phyloP scores from a whole-genome alignment of 1,140 invertebrate genomes.

The Cherax quadricarinatus region DNA sequence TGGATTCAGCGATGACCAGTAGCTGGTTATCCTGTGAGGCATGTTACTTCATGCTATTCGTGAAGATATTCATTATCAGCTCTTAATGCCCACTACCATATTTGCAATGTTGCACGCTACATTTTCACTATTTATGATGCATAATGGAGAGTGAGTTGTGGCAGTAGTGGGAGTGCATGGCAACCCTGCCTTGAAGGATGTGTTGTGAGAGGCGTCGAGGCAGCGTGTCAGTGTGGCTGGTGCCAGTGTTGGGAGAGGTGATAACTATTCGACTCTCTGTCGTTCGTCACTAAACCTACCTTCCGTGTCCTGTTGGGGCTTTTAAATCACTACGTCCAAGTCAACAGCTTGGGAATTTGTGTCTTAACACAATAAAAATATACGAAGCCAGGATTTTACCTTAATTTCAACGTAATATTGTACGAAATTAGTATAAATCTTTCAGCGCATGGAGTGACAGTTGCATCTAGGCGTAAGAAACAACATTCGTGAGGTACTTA shows the following conservation, averaged over 20 bases:
- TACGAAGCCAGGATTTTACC: background rate
- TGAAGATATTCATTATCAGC: no score
- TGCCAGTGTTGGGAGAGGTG: slow-evolving; percentile 5
- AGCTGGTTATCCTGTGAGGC: no score
- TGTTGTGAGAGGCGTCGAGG: background rate
- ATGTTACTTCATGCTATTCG: no score
- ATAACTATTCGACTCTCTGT: background rate
- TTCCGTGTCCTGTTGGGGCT: background rate
- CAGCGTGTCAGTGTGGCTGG: slow-evolving; percentile 15
- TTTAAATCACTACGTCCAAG: background rate
- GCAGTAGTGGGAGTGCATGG: background rate
- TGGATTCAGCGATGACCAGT: no score
- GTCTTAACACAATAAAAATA: background rate
- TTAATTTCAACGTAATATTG: background rate
- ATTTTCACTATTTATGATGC: no score
- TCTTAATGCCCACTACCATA: no score
- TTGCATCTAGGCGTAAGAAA: background rate
- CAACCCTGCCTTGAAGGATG: slow-evolving; percentile 2
- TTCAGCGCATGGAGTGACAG: background rate
- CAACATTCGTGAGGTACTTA: background rate
- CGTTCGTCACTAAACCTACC: background rate
- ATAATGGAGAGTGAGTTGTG: background rate
- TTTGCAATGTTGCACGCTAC: no score
- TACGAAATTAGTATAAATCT: background rate
- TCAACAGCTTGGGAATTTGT: background rate